Conservation (phyloP, 2,797 vertebrate species). For the Chaenodraco wilsoni region DNA sequence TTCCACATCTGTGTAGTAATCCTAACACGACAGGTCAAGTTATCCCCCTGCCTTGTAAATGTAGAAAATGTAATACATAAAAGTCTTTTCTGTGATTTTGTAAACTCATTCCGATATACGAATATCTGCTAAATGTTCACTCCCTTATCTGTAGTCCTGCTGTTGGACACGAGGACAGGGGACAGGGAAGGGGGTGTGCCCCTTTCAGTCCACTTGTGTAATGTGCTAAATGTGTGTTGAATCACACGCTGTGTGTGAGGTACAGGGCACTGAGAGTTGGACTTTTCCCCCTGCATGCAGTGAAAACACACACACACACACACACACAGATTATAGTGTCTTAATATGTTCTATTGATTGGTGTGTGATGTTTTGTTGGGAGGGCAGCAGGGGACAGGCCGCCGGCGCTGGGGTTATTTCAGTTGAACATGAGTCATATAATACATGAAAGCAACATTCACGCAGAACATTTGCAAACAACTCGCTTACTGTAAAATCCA, state of each 20-base stretch:
- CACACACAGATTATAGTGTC: constrained; percentile 12
- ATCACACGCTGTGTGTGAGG: constrained; percentile 17
- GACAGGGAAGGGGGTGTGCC: background rate
- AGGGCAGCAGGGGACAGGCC: constrained; percentile 34
- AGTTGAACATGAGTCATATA: constrained; percentile 43
- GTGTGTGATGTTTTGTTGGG: constrained; percentile 36
- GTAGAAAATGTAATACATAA: too few species aligned
- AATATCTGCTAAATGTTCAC: background rate
- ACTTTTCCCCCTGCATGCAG: background rate
- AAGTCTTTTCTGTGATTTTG: too few species aligned
- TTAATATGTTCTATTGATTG: constrained; percentile 56
- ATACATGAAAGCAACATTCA: constrained; percentile 42
- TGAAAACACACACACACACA: constrained; percentile 16
- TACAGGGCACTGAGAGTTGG: background rate
- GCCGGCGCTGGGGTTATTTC: constrained; percentile 27
- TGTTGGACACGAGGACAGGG: constrained; percentile 11
- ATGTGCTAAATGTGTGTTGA: constrained; percentile 35
- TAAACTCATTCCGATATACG: too few species aligned
- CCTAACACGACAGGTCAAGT: too few species aligned
- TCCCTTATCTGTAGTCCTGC: constrained; percentile 11
- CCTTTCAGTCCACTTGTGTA: constrained; percentile 39
- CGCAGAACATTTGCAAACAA: constrained; percentile 45
- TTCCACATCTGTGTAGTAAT: too few species aligned
- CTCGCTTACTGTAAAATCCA: constrained; percentile 46
- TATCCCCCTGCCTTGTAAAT: too few species aligned